Conservation (phyloP, 1,140 invertebrate species). For the silkworm (Bombyx mori) region ASM3026992v2 NC_085129.1:6497001-6497500, state of each 20-base stretch:
- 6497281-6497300: constrained; percentile 25
- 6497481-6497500: too few relatives aligned
- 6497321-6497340: constrained; percentile 6
- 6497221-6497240: constrained; percentile 37
- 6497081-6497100: constrained; percentile 22
- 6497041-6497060: constrained; percentile 29
- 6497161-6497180: constrained; percentile 43
- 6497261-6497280: constrained; percentile 26
- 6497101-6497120: constrained; percentile 19
- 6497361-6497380: too few relatives aligned
- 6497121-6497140: constrained; percentile 44
- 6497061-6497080: constrained; percentile 25
- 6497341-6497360: too few relatives aligned
- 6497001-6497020: constrained; percentile 21
- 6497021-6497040: constrained; percentile 50
- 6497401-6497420: too few relatives aligned
- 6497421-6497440: too few relatives aligned
- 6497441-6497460: too few relatives aligned
- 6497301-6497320: constrained; percentile 31
- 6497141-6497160: constrained; percentile 47
- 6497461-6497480: too few relatives aligned
- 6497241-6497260: constrained; percentile 27
- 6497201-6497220: constrained; percentile 31
- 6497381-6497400: too few relatives aligned
- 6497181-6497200: constrained; percentile 25